Evolutionary conservation across 2,888 invertebrate genomes (phyloP).

Genomic region (Chouioia cunea): DNA sequence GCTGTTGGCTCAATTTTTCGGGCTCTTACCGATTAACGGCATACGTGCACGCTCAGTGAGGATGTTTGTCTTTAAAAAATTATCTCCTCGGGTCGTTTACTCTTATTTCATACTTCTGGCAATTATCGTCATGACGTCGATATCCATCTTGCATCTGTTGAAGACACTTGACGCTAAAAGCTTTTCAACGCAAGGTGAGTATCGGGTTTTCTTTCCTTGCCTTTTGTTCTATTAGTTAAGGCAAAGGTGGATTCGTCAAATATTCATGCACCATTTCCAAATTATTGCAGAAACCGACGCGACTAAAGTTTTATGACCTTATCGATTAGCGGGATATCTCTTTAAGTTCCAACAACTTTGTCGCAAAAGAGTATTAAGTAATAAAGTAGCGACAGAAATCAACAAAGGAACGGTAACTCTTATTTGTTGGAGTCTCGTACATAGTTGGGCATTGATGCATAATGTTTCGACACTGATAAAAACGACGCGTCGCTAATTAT

Average conservation of each 20-base stretch:
- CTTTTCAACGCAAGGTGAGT: conserved; percentile 57
- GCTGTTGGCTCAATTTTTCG: conserved; percentile 62
- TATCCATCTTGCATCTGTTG: conserved; percentile 61
- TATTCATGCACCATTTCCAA: neutral
- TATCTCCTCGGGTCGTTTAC: conserved; percentile 56
- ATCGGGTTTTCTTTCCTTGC: conserved; percentile 20
- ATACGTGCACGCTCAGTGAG: conserved; percentile 53
- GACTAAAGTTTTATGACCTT: too few relatives aligned
- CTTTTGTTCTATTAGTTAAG: neutral
- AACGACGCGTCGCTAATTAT: too few relatives aligned
- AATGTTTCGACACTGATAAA: too few relatives aligned
- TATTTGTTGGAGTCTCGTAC: too few relatives aligned
- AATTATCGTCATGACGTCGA: conserved; percentile 52
- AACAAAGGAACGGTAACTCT: too few relatives aligned
- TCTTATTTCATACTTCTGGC: conserved; percentile 49
- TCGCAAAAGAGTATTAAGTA: neutral
- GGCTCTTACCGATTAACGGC: conserved; percentile 60
- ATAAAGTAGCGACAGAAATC: too few relatives aligned
- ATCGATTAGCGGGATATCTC: neutral
- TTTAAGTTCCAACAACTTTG: too few relatives aligned
- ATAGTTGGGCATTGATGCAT: too few relatives aligned
- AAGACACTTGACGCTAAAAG: conserved; percentile 56
- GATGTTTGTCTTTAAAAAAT: conserved; percentile 54
- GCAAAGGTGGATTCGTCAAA: neutral
- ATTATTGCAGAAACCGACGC: too few relatives aligned